A percentile compares a stretch with the other conserved stretches of the same genome.
These are phyloP conservation scores for Acropora tenuis DNA, from an alignment of 64 coral and sea anemone species.

Conservation along the genomic window DNA sequence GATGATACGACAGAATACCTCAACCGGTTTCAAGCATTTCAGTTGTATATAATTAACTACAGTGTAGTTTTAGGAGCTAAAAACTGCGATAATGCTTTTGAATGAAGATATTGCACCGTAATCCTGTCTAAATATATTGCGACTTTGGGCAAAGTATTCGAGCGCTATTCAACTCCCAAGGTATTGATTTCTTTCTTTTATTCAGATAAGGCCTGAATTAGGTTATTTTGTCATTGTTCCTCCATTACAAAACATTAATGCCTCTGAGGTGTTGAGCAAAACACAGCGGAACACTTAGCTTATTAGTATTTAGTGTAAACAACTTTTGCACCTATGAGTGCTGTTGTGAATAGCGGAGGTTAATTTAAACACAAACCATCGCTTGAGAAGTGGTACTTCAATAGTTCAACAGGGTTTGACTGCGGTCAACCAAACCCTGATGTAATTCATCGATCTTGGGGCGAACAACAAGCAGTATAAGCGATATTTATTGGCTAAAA, in stretches of 20 bases:
- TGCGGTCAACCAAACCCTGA: background rate
- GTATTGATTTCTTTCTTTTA: no score
- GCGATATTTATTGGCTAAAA: background rate
- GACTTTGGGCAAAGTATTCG: background rate
- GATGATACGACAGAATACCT: background rate
- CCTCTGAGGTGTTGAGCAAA: background rate
- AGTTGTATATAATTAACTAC: background rate
- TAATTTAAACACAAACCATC: constrained; percentile 8
- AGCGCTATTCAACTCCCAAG: no score
- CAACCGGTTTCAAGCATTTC: background rate
- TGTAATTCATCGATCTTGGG: background rate
- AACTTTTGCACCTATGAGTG: constrained; percentile 2
- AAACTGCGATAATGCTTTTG: background rate
- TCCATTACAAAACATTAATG: background rate
- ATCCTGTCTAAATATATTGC: constrained; percentile 3
- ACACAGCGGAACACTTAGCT: constrained; percentile 1
- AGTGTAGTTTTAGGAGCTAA: no score
- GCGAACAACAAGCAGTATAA: background rate
- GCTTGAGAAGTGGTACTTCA: background rate
- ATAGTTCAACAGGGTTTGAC: background rate
- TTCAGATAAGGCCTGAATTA: no score
- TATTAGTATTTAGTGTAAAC: constrained; percentile 36
- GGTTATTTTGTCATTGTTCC: no score
- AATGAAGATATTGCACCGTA: background rate
- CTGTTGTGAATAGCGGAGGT: background rate